These are phyloP conservation scores for Leistus spinibarbis DNA, from an alignment of 2,888 invertebrate species.

Conservation along the genomic window DNA sequence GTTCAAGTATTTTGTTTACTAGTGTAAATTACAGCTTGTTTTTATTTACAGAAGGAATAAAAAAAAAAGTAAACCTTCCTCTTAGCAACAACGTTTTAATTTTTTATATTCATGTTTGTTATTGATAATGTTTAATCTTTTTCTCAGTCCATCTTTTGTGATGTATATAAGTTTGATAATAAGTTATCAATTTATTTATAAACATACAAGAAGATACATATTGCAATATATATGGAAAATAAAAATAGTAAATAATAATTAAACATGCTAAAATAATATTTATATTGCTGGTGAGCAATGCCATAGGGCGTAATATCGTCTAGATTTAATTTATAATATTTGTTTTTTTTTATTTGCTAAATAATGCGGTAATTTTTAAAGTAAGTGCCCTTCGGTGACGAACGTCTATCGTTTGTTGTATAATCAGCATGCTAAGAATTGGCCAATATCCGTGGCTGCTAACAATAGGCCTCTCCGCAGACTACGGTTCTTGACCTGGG, in stretches of 20 bases:
- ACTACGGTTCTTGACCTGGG: slow-evolving; percentile 27
- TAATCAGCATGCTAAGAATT: slow-evolving; percentile 26
- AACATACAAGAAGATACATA: not conserved
- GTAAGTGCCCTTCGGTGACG: not conserved
- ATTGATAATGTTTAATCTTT: not conserved
- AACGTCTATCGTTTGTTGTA: slow-evolving; percentile 24
- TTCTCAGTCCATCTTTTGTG: not conserved
- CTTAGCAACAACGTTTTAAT: not conserved
- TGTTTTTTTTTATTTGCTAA: too few relatives aligned
- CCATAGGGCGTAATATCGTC: too few relatives aligned
- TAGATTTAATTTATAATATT: too few relatives aligned
- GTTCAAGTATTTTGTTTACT: not conserved
- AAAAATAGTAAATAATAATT: not conserved
- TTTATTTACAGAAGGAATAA: not conserved
- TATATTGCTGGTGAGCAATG: too few relatives aligned
- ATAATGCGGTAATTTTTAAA: too few relatives aligned
- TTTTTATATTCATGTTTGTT: not conserved
- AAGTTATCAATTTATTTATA: not conserved
- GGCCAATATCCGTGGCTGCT: slow-evolving; percentile 29
- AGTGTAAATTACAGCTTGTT: not conserved
- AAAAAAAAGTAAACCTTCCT: not conserved
- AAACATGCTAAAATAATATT: too few relatives aligned
- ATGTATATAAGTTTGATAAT: not conserved
- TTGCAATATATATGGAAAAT: not conserved
- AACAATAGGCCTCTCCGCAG: slow-evolving; percentile 18